Evolutionary conservation across 2,888 invertebrate species (phyloP).

Genomic region (Gari tellinella): DNA sequence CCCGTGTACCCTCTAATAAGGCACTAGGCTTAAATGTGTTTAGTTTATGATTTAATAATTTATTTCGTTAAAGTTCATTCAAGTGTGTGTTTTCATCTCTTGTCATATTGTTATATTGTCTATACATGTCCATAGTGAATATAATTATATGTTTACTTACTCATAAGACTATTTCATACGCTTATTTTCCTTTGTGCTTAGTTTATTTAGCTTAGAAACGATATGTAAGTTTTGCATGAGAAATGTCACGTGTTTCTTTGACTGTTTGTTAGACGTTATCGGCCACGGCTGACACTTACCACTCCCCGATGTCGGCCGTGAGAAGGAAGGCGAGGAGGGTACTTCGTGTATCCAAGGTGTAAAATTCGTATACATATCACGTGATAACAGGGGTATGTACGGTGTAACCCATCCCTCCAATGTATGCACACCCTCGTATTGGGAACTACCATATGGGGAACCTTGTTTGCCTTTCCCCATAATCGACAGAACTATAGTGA

Average conservation of each 20-base stretch:
- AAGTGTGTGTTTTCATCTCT: too few species aligned
- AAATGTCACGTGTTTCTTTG: neutral
- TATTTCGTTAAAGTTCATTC: too few species aligned
- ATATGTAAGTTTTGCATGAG: neutral
- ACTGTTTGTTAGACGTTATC: slow-evolving; percentile 12
- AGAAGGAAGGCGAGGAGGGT: slow-evolving; percentile 67
- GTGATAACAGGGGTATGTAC: slow-evolving; percentile 47
- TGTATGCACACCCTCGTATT: neutral
- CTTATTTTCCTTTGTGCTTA: too few species aligned
- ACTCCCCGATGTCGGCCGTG: slow-evolving; percentile 63
- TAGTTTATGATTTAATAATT: too few species aligned
- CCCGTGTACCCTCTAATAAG: too few species aligned
- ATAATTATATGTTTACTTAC: too few species aligned
- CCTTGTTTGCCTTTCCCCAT: too few species aligned
- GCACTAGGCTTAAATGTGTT: too few species aligned
- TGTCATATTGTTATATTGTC: too few species aligned
- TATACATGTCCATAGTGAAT: too few species aligned
- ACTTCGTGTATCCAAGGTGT: slow-evolving; percentile 64
- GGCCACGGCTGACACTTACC: slow-evolving; percentile 33
- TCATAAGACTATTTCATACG: too few species aligned
- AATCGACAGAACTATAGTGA: too few species aligned
- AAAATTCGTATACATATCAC: slow-evolving; percentile 57
- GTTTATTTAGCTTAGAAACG: neutral
- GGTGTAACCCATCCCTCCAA: slow-evolving; percentile 23
- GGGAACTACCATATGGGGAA: neutral